A percentile compares a stretch with the other conserved stretches of the same genome.
phyloP scores from a whole-genome alignment of 2,888 invertebrate species.

The Cataglyphis cursor region DNA sequence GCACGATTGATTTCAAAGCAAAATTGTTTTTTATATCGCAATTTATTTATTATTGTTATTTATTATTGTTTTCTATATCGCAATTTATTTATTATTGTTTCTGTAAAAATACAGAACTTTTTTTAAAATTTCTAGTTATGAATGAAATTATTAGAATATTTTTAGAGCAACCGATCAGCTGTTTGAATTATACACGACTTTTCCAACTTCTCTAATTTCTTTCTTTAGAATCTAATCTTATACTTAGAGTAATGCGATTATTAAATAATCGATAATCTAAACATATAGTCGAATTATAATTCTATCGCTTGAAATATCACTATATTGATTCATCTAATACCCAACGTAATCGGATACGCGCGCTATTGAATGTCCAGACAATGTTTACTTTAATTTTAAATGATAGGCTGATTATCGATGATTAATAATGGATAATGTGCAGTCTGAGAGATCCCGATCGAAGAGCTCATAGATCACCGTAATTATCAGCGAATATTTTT shows the following conservation, averaged over 20 bases:
- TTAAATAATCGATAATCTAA: not conserved
- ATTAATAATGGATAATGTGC: not conserved
- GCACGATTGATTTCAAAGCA: not conserved
- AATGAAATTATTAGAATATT: not conserved
- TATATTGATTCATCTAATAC: not conserved
- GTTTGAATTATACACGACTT: not conserved
- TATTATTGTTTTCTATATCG: not conserved
- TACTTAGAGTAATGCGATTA: not conserved
- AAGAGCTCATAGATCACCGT: slow-evolving; percentile 23
- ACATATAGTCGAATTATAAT: not conserved
- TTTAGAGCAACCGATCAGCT: not conserved
- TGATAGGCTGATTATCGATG: not conserved
- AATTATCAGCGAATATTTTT: slow-evolving; percentile 31
- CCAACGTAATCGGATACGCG: not conserved
- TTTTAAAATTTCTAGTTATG: not conserved
- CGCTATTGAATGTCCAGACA: not conserved
- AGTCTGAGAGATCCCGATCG: slow-evolving; percentile 9
- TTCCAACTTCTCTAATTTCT: not conserved
- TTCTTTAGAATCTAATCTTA: not conserved
- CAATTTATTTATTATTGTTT: not conserved
- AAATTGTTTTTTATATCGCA: not conserved
- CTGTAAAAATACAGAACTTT: not conserved
- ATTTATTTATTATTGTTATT: not conserved
- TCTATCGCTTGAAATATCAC: not conserved
- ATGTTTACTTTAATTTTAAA: not conserved